Conservation (phyloP, 2,113 vertebrate genomes). For the Petroica traversi region DNA sequence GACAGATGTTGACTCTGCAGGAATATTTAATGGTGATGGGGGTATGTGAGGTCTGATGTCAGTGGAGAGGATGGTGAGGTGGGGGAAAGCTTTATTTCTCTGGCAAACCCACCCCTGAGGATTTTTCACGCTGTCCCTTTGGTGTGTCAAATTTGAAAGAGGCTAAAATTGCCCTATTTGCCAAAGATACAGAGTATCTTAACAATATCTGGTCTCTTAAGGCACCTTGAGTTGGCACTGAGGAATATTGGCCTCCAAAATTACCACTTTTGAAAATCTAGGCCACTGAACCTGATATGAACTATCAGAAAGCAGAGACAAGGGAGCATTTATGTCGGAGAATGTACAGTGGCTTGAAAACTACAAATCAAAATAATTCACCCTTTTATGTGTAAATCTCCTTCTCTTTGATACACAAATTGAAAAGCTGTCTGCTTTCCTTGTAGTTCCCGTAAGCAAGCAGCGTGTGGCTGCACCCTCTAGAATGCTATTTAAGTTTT, state of each 20-base stretch:
- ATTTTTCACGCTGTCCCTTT: neutral
- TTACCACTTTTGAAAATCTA: neutral
- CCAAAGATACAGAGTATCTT: neutral
- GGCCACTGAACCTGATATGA: slow-evolving; percentile 22
- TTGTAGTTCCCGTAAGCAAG: neutral
- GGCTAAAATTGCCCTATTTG: neutral
- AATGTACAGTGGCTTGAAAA: neutral
- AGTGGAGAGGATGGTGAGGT: neutral
- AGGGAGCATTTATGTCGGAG: slow-evolving; percentile 4
- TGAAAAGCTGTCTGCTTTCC: slow-evolving; percentile 69
- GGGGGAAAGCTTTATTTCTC: neutral
- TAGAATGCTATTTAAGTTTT: slow-evolving; percentile 4
- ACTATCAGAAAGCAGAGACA: slow-evolving; percentile 24
- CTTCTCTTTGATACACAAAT: slow-evolving; percentile 45
- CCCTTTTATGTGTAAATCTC: slow-evolving; percentile 55
- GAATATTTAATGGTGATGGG: neutral
- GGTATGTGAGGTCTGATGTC: rapidly evolving
- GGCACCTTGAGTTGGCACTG: neutral
- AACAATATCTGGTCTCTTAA: neutral
- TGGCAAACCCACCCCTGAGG: neutral
- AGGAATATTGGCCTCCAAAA: neutral
- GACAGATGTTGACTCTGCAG: neutral
- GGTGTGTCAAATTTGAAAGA: neutral
- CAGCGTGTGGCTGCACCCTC: neutral
- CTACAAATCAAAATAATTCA: slow-evolving; percentile 60